These are phyloP conservation scores for Drosophila dunni DNA, from an alignment of 1,140 invertebrate genomes.

Conservation along the genomic window DNA sequence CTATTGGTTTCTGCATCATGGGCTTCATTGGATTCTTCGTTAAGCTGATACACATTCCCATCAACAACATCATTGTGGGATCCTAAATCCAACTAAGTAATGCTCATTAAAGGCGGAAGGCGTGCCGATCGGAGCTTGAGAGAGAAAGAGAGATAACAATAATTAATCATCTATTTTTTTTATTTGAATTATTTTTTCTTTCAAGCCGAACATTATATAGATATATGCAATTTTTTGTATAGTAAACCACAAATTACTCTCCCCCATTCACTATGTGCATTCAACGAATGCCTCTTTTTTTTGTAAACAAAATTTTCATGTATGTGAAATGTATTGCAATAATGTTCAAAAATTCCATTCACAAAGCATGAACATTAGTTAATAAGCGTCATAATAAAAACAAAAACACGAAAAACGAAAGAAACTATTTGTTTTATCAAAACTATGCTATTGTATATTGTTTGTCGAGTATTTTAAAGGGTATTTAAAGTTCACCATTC, in stretches of 20 bases:
- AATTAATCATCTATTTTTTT: slow-evolving; percentile 48
- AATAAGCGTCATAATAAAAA: slow-evolving; percentile 50
- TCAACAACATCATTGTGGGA: slow-evolving; percentile 99
- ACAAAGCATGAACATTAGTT: slow-evolving; percentile 62
- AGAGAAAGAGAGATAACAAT: slow-evolving; percentile 11
- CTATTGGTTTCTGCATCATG: slow-evolving; percentile 99
- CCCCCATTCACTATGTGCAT: slow-evolving; percentile 56
- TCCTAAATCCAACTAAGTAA: slow-evolving; percentile 85
- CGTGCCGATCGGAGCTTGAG: slow-evolving; percentile 6
- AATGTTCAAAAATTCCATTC: slow-evolving; percentile 69
- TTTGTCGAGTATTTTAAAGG: neutral
- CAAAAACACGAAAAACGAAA: slow-evolving; percentile 32
- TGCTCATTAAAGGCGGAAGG: neutral
- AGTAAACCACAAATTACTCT: slow-evolving; percentile 34
- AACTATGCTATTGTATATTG: neutral
- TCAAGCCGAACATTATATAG: slow-evolving; percentile 22
- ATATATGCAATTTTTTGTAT: slow-evolving; percentile 57
- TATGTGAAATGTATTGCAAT: slow-evolving; percentile 48
- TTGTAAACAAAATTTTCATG: slow-evolving; percentile 50
- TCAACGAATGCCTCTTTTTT: slow-evolving; percentile 67
- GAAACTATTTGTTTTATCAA: slow-evolving; percentile 5
- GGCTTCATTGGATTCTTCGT: slow-evolving; percentile 99
- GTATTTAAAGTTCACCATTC: neutral
- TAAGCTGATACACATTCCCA: slow-evolving; percentile 99
- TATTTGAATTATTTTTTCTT: slow-evolving; percentile 35